These are phyloP conservation scores for Lepidocyrtinus sp. DNA, from an alignment of 2,888 invertebrate genomes.

Conservation along the genomic window DNA sequence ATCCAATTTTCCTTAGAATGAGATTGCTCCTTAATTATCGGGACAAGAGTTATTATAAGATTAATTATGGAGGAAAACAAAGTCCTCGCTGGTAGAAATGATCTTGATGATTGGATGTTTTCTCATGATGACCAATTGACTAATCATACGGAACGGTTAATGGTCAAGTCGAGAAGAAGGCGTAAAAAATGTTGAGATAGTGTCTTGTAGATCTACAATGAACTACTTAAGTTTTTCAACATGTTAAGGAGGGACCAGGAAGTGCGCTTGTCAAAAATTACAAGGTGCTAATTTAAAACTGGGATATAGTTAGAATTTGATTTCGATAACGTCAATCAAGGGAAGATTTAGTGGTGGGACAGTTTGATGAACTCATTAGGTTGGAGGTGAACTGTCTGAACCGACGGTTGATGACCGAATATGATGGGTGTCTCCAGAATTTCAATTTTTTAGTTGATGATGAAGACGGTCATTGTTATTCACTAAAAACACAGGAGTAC, in stretches of 20 bases:
- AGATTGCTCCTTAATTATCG: neutral
- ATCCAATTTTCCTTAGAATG: too few relatives aligned
- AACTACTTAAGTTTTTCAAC: neutral
- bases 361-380: too few relatives aligned
- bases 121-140: slow-evolving; percentile 28
- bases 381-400: too few relatives aligned
- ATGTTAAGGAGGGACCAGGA: neutral
- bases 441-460: too few relatives aligned
- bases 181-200: neutral
- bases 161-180: slow-evolving; percentile 13
- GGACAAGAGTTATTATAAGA: neutral
- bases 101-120: neutral
- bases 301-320: neutral
- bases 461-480: too few relatives aligned
- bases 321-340: neutral
- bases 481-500: too few relatives aligned
- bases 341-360: neutral
- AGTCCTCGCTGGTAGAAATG: neutral
- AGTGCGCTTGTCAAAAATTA: neutral
- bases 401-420: too few relatives aligned
- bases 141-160: slow-evolving; percentile 27
- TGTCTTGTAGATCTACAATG: neutral
- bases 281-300: neutral
- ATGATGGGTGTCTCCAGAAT: too few relatives aligned
- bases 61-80: neutral